These are phyloP conservation scores for Allophyes oxyacanthae DNA, from an alignment of 2,888 invertebrate species.

Conservation along the genomic window DNA sequence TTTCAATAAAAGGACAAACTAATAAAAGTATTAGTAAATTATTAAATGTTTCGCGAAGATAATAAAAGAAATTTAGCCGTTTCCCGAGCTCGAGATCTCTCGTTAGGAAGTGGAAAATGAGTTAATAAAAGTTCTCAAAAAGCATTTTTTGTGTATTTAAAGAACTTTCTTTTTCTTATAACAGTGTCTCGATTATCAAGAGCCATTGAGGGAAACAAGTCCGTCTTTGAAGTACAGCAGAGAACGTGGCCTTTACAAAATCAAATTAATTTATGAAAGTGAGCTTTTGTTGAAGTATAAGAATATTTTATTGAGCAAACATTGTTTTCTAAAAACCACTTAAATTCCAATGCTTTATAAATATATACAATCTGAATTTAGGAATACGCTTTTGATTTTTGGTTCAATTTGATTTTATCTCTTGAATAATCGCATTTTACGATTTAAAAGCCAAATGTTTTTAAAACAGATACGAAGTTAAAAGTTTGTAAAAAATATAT, in stretches of 20 bases:
- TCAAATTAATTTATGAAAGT: constrained; percentile 62
- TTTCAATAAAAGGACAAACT: constrained; percentile 17
- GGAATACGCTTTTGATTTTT: too few relatives aligned
- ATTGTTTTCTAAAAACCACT: constrained; percentile 30
- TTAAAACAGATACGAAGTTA: too few relatives aligned
- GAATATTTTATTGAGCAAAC: constrained; percentile 36
- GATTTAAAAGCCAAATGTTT: too few relatives aligned
- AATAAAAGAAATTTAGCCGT: constrained; percentile 42
- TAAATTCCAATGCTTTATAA: constrained; percentile 18
- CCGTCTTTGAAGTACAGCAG: constrained; percentile 57
- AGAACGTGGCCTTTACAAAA: constrained; percentile 55
- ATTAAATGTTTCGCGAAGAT: constrained; percentile 45
- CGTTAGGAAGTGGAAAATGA: constrained; percentile 59
- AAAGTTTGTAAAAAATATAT: too few relatives aligned
- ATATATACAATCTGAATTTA: neutral
- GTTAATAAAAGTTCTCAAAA: constrained; percentile 61
- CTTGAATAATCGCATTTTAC: too few relatives aligned
- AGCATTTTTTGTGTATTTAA: constrained; percentile 56
- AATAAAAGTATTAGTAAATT: constrained; percentile 37
- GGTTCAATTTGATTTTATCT: too few relatives aligned
- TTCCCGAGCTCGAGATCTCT: constrained; percentile 35
- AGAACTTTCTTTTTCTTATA: constrained; percentile 55
- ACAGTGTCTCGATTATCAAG: constrained; percentile 63
- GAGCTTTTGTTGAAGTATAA: constrained; percentile 49
- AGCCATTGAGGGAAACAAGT: constrained; percentile 61